Evolutionary conservation across 2,113 vertebrate genomes (phyloP).

Genomic region (Chaetura pelagica): DNA sequence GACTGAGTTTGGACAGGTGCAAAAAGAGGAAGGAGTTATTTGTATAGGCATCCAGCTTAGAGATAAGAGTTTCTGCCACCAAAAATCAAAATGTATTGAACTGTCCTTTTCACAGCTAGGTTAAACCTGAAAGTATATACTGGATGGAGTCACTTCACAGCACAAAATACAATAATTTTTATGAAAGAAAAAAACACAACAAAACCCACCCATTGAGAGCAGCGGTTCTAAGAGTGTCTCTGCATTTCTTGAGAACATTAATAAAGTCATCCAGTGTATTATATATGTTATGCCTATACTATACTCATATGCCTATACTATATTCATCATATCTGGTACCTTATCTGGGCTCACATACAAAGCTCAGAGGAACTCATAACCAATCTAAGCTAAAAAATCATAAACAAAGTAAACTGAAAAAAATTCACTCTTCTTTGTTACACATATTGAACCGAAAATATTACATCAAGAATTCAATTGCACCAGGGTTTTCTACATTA

Average conservation of each 20-base stretch:
- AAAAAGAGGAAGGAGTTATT: background rate
- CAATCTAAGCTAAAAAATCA: background rate
- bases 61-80: background rate
- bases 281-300: background rate
- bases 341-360: background rate
- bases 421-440: background rate
- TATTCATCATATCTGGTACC: background rate
- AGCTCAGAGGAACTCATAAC: background rate
- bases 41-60: background rate
- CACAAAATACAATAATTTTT: background rate
- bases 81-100: background rate
- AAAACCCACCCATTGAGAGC: background rate
- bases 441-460: background rate
- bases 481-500: background rate
- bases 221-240: background rate
- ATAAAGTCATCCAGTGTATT: background rate
- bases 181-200: background rate
- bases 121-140: background rate
- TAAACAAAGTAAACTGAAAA: background rate
- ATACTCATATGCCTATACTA: background rate
- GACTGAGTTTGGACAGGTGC: background rate
- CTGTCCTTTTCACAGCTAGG: background rate
- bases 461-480: background rate
- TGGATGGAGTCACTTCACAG: background rate
- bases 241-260: background rate